Evolutionary conservation across 2,113 vertebrate species (phyloP).

Genomic region (Cacatua alba): DNA sequence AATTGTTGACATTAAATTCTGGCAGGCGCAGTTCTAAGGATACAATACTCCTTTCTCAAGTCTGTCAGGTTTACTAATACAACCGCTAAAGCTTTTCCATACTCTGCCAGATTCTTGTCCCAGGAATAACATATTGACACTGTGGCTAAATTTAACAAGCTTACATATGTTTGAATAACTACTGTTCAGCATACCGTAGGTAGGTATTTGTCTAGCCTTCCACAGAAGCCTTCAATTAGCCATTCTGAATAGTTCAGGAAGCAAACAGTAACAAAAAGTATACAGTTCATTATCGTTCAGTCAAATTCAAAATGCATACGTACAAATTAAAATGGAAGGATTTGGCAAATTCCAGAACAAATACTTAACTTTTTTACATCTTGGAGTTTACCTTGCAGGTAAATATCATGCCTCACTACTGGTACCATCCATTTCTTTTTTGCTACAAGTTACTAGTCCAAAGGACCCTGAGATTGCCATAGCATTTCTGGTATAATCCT

Average conservation of each 20-base stretch:
- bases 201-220: background rate
- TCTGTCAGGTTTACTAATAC: slow-evolving; percentile 79
- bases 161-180: slow-evolving; percentile 9
- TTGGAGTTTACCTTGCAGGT: background rate
- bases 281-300: background rate
- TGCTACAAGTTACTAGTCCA: background rate
- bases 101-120: slow-evolving; percentile 51
- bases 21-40: slow-evolving; percentile 81
- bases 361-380: background rate
- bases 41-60: slow-evolving; percentile 77
- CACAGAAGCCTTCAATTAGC: background rate
- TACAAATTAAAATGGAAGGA: background rate
- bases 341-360: background rate
- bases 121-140: slow-evolving; percentile 49
- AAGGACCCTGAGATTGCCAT: background rate
- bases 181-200: background rate
- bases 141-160: background rate
- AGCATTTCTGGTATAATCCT: background rate
- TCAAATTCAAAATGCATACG: background rate
- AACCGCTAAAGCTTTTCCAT: slow-evolving; percentile 59
- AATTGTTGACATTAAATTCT: slow-evolving; percentile 91
- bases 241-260: background rate
- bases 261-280: background rate
- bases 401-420: background rate
- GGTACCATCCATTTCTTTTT: background rate